A percentile compares a stretch with the other conserved stretches of the same genome.
Conservation (phyloP, 2,888 invertebrate genomes). For the Subacronicta megacephala region DNA sequence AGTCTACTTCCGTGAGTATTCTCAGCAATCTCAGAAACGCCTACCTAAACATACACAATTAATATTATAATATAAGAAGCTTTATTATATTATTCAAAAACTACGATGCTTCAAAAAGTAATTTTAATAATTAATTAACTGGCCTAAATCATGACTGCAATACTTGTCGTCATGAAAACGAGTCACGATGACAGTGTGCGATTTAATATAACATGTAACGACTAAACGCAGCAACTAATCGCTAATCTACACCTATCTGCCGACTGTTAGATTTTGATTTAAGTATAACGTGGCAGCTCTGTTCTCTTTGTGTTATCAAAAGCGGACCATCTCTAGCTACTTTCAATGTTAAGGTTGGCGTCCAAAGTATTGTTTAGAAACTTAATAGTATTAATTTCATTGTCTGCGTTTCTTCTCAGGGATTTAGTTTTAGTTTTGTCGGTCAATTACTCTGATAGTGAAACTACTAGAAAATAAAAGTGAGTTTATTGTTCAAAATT, state of each 20-base stretch:
- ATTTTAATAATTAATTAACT: background rate
- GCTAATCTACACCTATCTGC: constrained; percentile 20
- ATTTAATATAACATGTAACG: constrained; percentile 9
- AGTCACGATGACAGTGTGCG: constrained; percentile 9
- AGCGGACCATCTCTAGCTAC: constrained; percentile 45
- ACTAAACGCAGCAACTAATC: constrained; percentile 27
- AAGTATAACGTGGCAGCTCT: constrained; percentile 14
- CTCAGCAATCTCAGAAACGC: too few relatives aligned
- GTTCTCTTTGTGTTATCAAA: constrained; percentile 41
- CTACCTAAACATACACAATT: too few relatives aligned
- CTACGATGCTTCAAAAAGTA: background rate
- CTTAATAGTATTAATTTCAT: constrained; percentile 27
- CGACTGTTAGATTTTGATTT: constrained; percentile 30
- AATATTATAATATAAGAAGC: too few relatives aligned
- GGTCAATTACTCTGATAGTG: constrained; percentile 21
- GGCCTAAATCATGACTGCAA: background rate
- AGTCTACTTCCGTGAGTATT: too few relatives aligned
- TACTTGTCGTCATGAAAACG: constrained; percentile 1
- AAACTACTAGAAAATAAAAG: constrained; percentile 16
- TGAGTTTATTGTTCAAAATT: constrained; percentile 12
- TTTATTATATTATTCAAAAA: background rate
- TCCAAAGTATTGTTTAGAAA: constrained; percentile 43
- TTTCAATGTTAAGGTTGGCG: constrained; percentile 53
- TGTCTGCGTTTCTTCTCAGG: constrained; percentile 45
- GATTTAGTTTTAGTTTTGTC: constrained; percentile 41